Base-by-base conservation (phyloP, 2,797 vertebrate species). In the Hyperoplus lanceolatus region DNA sequence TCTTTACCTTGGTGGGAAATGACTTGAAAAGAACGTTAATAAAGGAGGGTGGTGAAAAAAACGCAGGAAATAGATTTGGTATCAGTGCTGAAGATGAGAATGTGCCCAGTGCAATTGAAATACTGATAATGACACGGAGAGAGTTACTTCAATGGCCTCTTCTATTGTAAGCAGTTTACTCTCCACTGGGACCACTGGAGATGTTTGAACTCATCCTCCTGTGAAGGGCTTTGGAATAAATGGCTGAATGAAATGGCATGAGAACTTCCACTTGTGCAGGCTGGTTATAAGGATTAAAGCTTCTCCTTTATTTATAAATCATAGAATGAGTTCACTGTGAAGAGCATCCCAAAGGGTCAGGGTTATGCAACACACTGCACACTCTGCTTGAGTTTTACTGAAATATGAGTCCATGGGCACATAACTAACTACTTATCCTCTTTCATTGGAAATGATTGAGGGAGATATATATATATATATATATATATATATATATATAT, bases 11-110 rank as follows among this genome's bases (percentile, higher is more conserved):
- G 38, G 54, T 70, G 36, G 48, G 38, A 39, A 73, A 85, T 42
- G 21, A 63, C 51, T 75, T 83, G 58, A 80, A 83, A 84, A 70
- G 68, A 79, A 84, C 83, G 60, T 77, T 75, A 84, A 87, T 84
- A 45, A 57, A 70, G 56, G 66, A 18, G 1, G 21, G 10, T 58
- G 45, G 38, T 15, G n/a, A 39, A 8, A 29, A 45, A 62, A 60
- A 56, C 53, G 58, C 54, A 36, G 39, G 61, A 69, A 36, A 56
- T 12, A 81, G 76, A 77, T 83, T 70, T 15, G 29, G 64, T 51
- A 75, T 75, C 74, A 71, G 83, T 21, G 56, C 29, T 63, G 72
- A 56, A 64, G 75, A 83, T 70, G 69, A 80, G 50, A 80, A 67
- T 64, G 21, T 13, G 39, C 62, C 39, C 54, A 39, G 82, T 74